Conservation (phyloP, 1,140 invertebrate genomes). For the Nasonia longicornis region DNA sequence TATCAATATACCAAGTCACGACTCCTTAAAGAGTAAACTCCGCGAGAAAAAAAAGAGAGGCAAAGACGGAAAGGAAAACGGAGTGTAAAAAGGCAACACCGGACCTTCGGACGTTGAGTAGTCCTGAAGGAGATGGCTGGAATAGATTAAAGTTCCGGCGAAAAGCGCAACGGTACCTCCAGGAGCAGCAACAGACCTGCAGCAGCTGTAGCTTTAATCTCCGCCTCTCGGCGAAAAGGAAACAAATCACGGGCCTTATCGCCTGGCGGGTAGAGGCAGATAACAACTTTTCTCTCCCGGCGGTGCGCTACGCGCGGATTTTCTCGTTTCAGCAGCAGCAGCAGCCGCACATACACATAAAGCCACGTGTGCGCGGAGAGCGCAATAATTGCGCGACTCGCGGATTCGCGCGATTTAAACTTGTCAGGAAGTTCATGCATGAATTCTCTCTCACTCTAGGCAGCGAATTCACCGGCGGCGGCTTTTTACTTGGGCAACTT, state of each 20-base stretch:
- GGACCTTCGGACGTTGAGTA: constrained; percentile 11
- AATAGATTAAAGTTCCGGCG: constrained; percentile 60
- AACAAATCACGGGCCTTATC: constrained; percentile 64
- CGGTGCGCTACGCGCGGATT: constrained; percentile 23
- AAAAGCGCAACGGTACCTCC: constrained; percentile 48
- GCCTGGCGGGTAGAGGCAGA: constrained; percentile 54
- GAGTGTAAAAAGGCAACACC: neutral
- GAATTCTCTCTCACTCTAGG: constrained; percentile 25
- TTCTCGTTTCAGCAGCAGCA: constrained; percentile 19
- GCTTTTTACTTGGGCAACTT: constrained; percentile 35
- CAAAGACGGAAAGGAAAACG: neutral
- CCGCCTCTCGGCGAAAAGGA: constrained; percentile 55
- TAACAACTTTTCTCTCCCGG: constrained; percentile 63
- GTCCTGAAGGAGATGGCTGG: constrained; percentile 50
- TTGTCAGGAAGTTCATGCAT: constrained; percentile 52
- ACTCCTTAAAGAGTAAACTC: neutral
- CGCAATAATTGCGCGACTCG: constrained; percentile 32
- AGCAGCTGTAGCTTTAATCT: constrained; percentile 58
- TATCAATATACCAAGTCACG: too few species aligned
- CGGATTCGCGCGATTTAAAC: constrained; percentile 51
- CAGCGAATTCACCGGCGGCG: constrained; percentile 4
- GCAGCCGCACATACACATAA: constrained; percentile 5
- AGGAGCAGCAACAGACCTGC: neutral
- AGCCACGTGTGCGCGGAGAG: neutral
- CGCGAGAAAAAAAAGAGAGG: neutral